Percentiles rank a stretch among this genome's conserved stretches.
Evolutionary conservation across 2,113 vertebrate genomes (phyloP).

Genomic region (pig (Sus scrofa)): DNA sequence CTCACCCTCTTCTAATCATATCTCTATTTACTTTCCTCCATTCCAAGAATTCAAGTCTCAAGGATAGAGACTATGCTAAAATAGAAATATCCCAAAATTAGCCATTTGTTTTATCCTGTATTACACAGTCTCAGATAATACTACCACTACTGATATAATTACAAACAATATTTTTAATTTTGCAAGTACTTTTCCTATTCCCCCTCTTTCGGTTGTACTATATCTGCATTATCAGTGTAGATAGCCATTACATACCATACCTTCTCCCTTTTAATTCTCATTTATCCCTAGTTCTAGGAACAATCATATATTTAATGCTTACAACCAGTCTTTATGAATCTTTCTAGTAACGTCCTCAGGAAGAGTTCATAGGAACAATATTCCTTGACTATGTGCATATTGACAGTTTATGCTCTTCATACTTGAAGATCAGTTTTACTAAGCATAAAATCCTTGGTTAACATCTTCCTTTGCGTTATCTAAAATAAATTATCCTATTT

Average conservation of each 20-base stretch:
- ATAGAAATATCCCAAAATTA: neutral
- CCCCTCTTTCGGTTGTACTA: neutral
- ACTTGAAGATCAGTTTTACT: neutral
- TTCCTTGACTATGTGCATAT: neutral
- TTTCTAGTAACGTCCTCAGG: neutral
- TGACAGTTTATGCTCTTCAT: neutral
- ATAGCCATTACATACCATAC: neutral
- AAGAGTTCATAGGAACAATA: neutral
- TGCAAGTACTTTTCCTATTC: neutral
- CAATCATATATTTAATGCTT: neutral
- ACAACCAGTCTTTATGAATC: neutral
- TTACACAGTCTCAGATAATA: neutral
- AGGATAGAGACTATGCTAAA: neutral
- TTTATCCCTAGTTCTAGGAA: neutral
- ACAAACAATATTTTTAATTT: neutral
- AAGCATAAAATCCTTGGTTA: neutral
- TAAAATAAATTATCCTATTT: neutral
- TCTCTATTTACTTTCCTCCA: neutral
- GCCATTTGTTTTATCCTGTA: neutral
- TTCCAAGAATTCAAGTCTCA: neutral
- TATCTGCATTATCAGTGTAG: neutral
- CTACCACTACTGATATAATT: neutral
- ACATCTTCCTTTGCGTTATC: neutral
- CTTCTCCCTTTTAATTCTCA: neutral
- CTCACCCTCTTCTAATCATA: neutral